Conservation (phyloP, 2,797 vertebrate species). For the Dipus sagitta region DNA sequence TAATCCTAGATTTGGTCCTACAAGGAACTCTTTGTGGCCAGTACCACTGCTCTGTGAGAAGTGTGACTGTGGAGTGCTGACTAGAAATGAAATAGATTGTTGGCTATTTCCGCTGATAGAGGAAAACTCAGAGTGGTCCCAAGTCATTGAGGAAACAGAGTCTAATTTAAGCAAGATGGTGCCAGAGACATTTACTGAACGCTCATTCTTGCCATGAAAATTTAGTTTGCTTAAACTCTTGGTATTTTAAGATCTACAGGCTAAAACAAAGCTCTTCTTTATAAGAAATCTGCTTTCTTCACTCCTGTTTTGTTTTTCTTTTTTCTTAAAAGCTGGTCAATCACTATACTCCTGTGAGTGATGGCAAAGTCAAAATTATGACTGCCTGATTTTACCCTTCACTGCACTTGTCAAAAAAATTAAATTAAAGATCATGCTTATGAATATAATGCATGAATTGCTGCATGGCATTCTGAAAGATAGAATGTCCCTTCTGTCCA, state of each 20-base stretch:
- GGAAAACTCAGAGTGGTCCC: neutral
- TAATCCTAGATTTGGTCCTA: neutral
- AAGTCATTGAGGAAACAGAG: neutral
- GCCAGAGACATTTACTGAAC: slow-evolving; percentile 2
- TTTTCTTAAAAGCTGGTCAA: slow-evolving; percentile 64
- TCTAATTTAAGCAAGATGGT: slow-evolving; percentile 57
- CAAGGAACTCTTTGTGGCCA: neutral
- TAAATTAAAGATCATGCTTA: slow-evolving; percentile 82
- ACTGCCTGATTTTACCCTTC: slow-evolving; percentile 81
- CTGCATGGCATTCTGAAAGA: slow-evolving; percentile 75
- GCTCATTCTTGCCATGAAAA: slow-evolving; percentile 53
- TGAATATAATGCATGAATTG: slow-evolving; percentile 81
- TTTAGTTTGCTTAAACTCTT: slow-evolving; percentile 45
- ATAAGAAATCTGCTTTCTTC: slow-evolving; percentile 41
- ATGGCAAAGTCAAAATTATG: slow-evolving; percentile 81
- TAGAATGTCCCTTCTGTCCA: slow-evolving; percentile 77
- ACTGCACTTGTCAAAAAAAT: slow-evolving; percentile 83
- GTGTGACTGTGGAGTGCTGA: neutral
- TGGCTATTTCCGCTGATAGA: neutral
- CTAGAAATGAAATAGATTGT: neutral
- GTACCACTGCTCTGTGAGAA: neutral
- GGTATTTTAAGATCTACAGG: slow-evolving; percentile 58
- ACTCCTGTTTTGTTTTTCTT: slow-evolving; percentile 53
- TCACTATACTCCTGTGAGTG: slow-evolving; percentile 73
- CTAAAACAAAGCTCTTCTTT: slow-evolving; percentile 64